Conservation (phyloP, 2,888 invertebrate species). For the Drosophila lutescens region DNA sequence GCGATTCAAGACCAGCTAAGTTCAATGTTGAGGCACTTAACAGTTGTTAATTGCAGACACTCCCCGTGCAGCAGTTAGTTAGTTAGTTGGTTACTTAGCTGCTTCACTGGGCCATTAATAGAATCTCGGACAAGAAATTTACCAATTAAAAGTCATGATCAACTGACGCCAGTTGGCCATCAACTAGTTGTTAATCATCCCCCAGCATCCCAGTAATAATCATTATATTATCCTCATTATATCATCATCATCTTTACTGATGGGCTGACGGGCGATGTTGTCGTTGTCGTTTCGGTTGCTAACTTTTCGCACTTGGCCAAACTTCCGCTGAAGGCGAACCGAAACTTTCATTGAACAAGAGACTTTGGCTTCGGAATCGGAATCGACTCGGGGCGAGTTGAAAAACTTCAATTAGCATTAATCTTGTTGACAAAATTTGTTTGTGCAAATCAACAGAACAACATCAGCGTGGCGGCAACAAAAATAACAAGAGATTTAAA, state of each 20-base stretch:
- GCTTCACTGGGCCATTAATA: conserved; percentile 38
- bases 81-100: conserved; percentile 9
- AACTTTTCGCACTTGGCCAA: conserved; percentile 60
- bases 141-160: conserved; percentile 45
- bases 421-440: conserved; percentile 58
- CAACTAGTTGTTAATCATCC: conserved; percentile 37
- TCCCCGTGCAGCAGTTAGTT: conserved; percentile 23
- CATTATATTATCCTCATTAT: conserved; percentile 13
- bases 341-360: conserved; percentile 54
- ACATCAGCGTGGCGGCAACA: conserved; percentile 22
- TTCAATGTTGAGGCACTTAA: conserved; percentile 42
- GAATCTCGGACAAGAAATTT: conserved; percentile 37
- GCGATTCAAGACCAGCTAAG: conserved; percentile 40
- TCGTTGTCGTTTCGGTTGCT: conserved; percentile 52
- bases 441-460: conserved; percentile 56
- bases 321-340: conserved; percentile 50
- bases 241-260: conserved; percentile 11
- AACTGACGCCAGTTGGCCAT: conserved; percentile 18
- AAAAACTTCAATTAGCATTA: conserved; percentile 69
- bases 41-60: conserved; percentile 41
- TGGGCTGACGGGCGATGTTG: conserved; percentile 13
- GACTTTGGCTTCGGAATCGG: conserved; percentile 13
- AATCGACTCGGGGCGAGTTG: conserved; percentile 35
- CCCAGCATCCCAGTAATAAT: conserved; percentile 11
- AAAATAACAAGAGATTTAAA: conserved; percentile 21